Evolutionary conservation across 2,888 invertebrate genomes (phyloP).

Genomic region (Ferdinandea cuprea): DNA sequence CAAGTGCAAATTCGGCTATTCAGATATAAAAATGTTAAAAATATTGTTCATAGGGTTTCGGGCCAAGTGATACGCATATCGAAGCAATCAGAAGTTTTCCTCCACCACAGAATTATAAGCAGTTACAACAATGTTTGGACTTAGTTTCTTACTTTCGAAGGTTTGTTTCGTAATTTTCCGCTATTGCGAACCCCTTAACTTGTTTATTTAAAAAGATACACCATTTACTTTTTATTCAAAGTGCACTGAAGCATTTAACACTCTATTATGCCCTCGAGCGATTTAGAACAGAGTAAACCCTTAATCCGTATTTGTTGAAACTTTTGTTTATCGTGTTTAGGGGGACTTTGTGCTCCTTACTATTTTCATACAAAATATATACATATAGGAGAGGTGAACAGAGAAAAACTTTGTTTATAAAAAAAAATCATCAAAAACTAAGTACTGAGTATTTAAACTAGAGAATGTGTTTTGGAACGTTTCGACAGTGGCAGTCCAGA

Average conservation of each 20-base stretch:
- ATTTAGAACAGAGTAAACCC: conserved; percentile 13
- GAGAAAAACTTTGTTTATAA: no score
- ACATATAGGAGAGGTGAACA: no score
- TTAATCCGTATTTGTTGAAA: no score
- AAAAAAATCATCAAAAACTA: no score
- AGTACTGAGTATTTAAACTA: no score
- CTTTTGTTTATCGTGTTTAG: no score
- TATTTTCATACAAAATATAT: no score
- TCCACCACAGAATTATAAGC: conserved; percentile 14
- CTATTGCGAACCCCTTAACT: conserved; percentile 18
- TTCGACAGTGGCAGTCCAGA: no score
- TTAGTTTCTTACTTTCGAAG: conserved; percentile 24
- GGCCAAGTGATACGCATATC: conserved; percentile 11
- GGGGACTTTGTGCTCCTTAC: no score
- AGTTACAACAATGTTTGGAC: conserved; percentile 21
- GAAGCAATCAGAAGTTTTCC: conserved; percentile 18
- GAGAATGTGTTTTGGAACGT: no score
- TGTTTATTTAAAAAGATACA: conserved; percentile 1
- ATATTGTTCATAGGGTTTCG: conserved; percentile 37
- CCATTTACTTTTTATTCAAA: conserved; percentile 22
- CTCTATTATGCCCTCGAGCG: conserved; percentile 7
- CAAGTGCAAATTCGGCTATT: conserved; percentile 31
- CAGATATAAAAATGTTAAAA: conserved; percentile 9
- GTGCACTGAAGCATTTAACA: conserved; percentile 24
- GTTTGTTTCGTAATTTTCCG: conserved; percentile 13